These are phyloP conservation scores for Phyllostomus discolor DNA, from an alignment of 2,113 vertebrate genomes.

Conservation along the genomic window DNA sequence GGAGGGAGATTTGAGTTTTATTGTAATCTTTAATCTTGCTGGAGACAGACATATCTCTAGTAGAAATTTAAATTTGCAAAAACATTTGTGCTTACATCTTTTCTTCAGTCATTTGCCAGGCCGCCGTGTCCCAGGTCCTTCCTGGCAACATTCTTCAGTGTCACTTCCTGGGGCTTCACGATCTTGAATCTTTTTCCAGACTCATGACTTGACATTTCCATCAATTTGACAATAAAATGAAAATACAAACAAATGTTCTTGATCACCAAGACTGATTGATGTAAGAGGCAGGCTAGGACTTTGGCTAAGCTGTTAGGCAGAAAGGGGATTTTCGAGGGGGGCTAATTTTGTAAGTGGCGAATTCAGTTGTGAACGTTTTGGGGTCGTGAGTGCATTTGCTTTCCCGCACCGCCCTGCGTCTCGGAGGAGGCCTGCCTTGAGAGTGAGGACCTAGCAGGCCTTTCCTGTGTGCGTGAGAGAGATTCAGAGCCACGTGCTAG, in stretches of 20 bases:
- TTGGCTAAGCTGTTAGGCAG: not conserved
- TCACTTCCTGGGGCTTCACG: not conserved
- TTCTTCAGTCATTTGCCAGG: not conserved
- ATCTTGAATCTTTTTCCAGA: not conserved
- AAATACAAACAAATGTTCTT: not conserved
- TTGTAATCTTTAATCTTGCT: not conserved
- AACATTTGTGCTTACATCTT: fast-evolving
- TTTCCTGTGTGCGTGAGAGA: fast-evolving
- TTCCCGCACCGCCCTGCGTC: not conserved
- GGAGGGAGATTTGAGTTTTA: not conserved
- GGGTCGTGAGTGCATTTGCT: not conserved
- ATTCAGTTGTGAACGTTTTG: not conserved
- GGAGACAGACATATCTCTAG: not conserved
- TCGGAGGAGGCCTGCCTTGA: not conserved
- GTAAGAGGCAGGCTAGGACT: fast-evolving
- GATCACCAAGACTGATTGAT: not conserved
- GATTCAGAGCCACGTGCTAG: not conserved
- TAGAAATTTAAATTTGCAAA: not conserved
- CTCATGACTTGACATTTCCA: not conserved
- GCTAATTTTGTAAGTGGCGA: not conserved
- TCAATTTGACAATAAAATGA: not conserved
- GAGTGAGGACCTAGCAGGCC: too few relatives aligned
- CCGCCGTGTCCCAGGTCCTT: too few relatives aligned
- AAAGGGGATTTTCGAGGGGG: not conserved
- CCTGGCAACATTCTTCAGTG: not conserved